Base-by-base conservation (phyloP, 2,797 vertebrate species). In the Sylvia borin region DNA sequence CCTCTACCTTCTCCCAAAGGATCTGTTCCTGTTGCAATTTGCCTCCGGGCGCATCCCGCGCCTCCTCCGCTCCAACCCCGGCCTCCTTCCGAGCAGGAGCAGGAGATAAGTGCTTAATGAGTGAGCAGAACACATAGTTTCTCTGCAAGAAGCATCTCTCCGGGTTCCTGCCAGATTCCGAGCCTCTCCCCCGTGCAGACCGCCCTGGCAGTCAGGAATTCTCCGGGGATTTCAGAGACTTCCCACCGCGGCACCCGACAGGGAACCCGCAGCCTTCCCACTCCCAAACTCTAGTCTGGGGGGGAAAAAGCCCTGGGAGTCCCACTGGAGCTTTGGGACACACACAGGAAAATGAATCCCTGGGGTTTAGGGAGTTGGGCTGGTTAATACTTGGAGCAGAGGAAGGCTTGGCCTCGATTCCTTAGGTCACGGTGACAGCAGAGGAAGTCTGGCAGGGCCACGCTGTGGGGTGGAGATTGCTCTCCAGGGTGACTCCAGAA, bases 381-480 rank as follows among this genome's bases (percentile, higher is more conserved):
- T 75, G 3, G 0, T 73, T 42, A 72, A 31, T 2, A 3, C 21
- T 77, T 26, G 12, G 78, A 90, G 91, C 74, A 71, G 67, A 76
- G 90, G 83, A 94, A 91, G 68, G 61, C 82, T 48, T 78, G 85
- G 54, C 75, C 90, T 78, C 54, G 14, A 17, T 81, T 91, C 62
- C 79, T 92, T 70, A 90, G 89, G 93, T 95, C 91, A 76, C 72
- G 72, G 91, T 16, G 13, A 88, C 84, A 92, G 75, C 88, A 75
- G 92, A 94, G 95, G 96, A 97, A 97, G 60, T 96, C 96, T 96
- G 96, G 92, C 95, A 66, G 73, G 89, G 92, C 91, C 79, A 16
- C 5, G 40, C 48, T 48, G 79, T 55, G 79, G 82, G 89, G 53
- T 90, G 93, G 79, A 94, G 95, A 96, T 96, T 96, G 89, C 95